Evolutionary conservation across 2,888 invertebrate genomes (phyloP).

Genomic region (Chrysolina oricalcia): DNA sequence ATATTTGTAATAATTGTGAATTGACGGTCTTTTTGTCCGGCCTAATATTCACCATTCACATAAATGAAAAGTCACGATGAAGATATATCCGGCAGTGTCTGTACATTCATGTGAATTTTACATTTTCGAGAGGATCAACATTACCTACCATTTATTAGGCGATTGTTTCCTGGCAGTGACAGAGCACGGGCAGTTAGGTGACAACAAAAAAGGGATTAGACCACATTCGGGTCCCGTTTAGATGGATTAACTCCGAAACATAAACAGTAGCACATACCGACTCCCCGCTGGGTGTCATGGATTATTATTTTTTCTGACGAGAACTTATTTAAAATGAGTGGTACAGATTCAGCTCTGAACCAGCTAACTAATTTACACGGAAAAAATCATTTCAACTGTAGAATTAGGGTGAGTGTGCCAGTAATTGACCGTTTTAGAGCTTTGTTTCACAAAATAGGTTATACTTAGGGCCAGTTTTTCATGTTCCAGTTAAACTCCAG

Average conservation of each 20-base stretch:
- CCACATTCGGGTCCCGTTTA: neutral
- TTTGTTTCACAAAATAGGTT: no score
- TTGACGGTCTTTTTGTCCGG: no score
- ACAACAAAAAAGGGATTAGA: constrained; percentile 28
- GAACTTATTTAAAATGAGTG: neutral
- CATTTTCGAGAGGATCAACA: neutral
- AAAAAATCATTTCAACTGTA: no score
- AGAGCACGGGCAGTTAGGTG: constrained; percentile 1
- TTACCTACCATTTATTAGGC: neutral
- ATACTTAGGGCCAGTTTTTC: no score
- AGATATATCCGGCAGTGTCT: no score
- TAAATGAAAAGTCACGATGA: constrained; percentile 4
- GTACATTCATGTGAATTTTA: neutral
- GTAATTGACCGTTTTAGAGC: no score
- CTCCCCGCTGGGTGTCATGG: constrained; percentile 19
- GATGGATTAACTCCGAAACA: constrained; percentile 21
- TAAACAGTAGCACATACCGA: constrained; percentile 23
- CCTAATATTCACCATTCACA: constrained; percentile 17
- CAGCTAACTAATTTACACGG: constrained; percentile 30
- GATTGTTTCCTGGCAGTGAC: constrained; percentile 21
- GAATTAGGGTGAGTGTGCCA: no score
- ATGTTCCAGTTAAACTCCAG: no score
- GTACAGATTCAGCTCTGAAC: neutral
- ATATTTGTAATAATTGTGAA: no score
- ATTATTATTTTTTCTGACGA: constrained; percentile 24